These are phyloP conservation scores for Cyphomyrus discorhynchus DNA, from an alignment of 2,113 vertebrate species.

Conservation along the genomic window DNA sequence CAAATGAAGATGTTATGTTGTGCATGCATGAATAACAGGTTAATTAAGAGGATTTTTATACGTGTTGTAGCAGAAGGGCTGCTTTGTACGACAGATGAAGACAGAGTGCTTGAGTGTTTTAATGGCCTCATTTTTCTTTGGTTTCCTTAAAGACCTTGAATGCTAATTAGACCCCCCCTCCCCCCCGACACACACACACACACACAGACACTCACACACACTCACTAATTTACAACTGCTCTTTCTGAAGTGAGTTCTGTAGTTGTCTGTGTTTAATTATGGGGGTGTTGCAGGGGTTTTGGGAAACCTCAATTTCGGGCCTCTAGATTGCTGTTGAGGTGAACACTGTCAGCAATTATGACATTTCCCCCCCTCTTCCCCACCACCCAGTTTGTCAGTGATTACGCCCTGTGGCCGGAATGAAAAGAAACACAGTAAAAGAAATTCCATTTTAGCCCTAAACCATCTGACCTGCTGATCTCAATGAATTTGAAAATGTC, in stretches of 20 bases:
- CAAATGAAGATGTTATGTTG: constrained; percentile 4
- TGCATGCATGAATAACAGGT: constrained; percentile 10
- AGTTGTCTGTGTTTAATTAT: constrained; percentile 43
- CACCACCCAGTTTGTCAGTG: constrained; percentile 30
- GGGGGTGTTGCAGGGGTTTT: constrained; percentile 23
- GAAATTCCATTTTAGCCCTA: constrained; percentile 23
- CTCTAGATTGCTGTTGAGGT: constrained; percentile 33
- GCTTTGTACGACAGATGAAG: constrained; percentile 33
- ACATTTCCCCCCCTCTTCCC: constrained; percentile 28
- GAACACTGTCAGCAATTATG: constrained; percentile 41
- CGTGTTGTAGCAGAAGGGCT: constrained; percentile 22
- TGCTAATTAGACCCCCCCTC: constrained; percentile 40
- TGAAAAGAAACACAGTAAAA: background rate
- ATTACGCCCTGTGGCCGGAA: constrained; percentile 25
- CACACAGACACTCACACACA: constrained; percentile 23
- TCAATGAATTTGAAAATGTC: constrained; percentile 24
- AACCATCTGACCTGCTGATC: constrained; percentile 40
- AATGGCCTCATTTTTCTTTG: constrained; percentile 30
- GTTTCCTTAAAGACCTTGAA: constrained; percentile 38
- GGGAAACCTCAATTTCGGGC: constrained; percentile 31
- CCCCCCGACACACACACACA: constrained; percentile 24
- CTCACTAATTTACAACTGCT: constrained; percentile 40
- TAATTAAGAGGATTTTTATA: constrained; percentile 22
- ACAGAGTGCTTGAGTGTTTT: constrained; percentile 32
- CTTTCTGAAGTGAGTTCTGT: constrained; percentile 38